Base-by-base conservation (phyloP, 1,140 invertebrate genomes). In the Conus ventricosus region DNA sequence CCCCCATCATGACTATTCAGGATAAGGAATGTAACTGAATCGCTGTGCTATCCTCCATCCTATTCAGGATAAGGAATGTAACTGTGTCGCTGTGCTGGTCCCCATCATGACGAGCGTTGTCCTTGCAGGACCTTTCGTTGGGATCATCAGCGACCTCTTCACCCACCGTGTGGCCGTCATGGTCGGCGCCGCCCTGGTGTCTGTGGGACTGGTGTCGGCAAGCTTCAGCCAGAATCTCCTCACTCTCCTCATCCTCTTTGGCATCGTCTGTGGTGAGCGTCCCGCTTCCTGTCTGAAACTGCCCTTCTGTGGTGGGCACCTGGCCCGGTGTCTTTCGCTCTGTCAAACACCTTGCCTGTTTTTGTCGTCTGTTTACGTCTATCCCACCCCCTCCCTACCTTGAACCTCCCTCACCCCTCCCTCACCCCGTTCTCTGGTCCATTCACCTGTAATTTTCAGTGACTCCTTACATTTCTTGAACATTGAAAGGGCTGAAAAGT, bases 91-190 rank as follows among this genome's bases (percentile, higher is more conserved):
- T 63, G 60, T 20, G 10, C 11, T 11, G 60, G 10, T 4, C 10
- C 17, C 11, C 60, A 11, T 13, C 10, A 63, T 11, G 17, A 63
- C 17, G 60, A 63, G 10, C 60, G 11, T 13, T 63, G 60, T 63
- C 60, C 17, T 63, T 63, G 60, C 76, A 91, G 90, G 90, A 15
- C 89, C 90, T 5, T 13, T 91, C 10, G 88, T 85, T 27, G 88
- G 87, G 23, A 23, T 87, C 13, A 54, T 91, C 71, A 87, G 82
- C 63, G 88, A 87, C 53, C n/a, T 85, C n/a, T 60, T 90, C 27
- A 86, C 89, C 10, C 84, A 71, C 15, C 57, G 90, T 60, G 63
- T 63, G 0, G 78, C 87, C 17, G 63, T 88, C 17, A 84, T 91
- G n/a, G 17, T 89, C 0, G 90, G 90, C 25, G 71, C 57, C 3